These are phyloP conservation scores for Centropus unirufus DNA, from an alignment of 2,113 vertebrate genomes.

Conservation along the genomic window DNA sequence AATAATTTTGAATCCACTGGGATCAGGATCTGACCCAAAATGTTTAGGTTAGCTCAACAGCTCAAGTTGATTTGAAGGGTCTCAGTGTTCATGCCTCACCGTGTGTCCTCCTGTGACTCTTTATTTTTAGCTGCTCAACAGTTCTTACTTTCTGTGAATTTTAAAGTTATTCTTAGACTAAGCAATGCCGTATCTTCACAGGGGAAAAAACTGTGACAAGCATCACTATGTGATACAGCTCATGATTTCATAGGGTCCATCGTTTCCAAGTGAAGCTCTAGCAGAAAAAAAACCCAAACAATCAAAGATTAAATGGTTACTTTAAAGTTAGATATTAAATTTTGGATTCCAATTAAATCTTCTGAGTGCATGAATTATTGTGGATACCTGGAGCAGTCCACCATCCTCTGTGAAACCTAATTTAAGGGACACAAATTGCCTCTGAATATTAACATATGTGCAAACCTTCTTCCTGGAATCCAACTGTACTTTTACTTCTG, in stretches of 20 bases:
- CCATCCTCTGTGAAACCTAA: background rate
- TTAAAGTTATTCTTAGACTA: conserved; percentile 59
- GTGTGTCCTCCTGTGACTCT: conserved; percentile 46
- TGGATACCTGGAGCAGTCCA: background rate
- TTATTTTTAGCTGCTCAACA: conserved; percentile 56
- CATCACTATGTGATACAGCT: conserved; percentile 8
- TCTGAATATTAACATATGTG: background rate
- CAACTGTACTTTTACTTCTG: background rate
- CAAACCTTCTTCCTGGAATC: background rate
- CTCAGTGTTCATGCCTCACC: conserved; percentile 40
- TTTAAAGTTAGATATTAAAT: background rate
- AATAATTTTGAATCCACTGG: conserved; percentile 27
- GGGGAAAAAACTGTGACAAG: conserved; percentile 45
- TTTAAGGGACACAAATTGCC: background rate
- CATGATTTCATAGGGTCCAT: conserved; percentile 4
- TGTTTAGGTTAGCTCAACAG: conserved; percentile 43
- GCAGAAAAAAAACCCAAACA: background rate
- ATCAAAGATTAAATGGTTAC: background rate
- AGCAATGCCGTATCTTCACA: conserved; percentile 38
- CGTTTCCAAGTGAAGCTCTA: conserved; percentile 20
- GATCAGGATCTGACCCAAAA: conserved; percentile 24
- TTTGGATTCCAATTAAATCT: background rate
- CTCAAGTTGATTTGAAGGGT: conserved; percentile 38
- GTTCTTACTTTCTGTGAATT: conserved; percentile 64
- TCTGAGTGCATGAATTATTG: background rate